Evolutionary conservation across 35 echinoderm and acorn worm species (phyloP).

Genomic region (Stichopus chloronotus): DNA sequence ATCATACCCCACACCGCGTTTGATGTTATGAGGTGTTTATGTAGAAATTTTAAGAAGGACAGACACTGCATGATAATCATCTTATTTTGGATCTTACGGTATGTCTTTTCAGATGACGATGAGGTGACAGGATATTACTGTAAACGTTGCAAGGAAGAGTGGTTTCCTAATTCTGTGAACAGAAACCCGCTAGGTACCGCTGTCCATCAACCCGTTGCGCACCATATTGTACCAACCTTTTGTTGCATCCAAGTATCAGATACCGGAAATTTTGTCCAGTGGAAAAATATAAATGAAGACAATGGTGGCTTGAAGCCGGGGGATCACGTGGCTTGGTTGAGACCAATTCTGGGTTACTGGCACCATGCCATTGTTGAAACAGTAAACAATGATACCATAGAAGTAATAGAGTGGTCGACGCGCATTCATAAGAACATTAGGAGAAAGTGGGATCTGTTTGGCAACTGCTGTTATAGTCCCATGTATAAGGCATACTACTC

Average conservation of each 20-base stretch:
- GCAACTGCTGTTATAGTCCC: slow-evolving; percentile 7
- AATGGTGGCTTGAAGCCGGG: slow-evolving; percentile 40
- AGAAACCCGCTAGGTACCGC: neutral
- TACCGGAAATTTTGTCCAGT: slow-evolving; percentile 31
- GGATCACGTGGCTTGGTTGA: slow-evolving; percentile 61
- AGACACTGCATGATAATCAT: neutral
- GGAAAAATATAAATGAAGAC: neutral
- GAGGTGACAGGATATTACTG: slow-evolving; percentile 14
- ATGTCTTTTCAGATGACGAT: neutral
- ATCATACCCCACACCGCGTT: no score
- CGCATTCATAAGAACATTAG: neutral
- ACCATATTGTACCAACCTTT: slow-evolving; percentile 9
- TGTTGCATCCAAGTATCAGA: slow-evolving; percentile 24
- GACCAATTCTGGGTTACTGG: slow-evolving; percentile 21
- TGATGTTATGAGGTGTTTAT: no score
- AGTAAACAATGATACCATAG: neutral
- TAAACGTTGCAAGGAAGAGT: slow-evolving; percentile 7
- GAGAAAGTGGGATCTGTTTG: neutral
- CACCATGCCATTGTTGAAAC: slow-evolving; percentile 61
- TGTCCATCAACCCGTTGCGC: neutral
- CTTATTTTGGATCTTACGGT: neutral
- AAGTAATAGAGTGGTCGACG: slow-evolving; percentile 58
- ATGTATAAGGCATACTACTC: slow-evolving; percentile 51
- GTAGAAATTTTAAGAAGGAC: no score
- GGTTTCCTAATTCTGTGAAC: neutral